These are phyloP conservation scores for Agrochola circellaris DNA, from an alignment of 2,888 invertebrate genomes.

Conservation along the genomic window DNA sequence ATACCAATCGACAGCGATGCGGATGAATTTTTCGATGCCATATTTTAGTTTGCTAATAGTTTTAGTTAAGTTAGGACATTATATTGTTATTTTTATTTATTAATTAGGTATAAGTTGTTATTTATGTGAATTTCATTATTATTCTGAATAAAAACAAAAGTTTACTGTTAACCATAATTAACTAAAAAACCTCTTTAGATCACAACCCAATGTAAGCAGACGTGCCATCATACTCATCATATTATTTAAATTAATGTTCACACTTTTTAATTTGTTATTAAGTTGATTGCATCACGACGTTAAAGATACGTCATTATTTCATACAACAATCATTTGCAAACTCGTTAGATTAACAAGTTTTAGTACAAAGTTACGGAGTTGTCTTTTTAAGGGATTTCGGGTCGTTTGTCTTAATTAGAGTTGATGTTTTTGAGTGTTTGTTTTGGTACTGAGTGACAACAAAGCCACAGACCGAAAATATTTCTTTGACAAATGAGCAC, in stretches of 20 bases:
- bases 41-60: no score
- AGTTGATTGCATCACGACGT: slow-evolving; percentile 54
- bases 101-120: no score
- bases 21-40: no score
- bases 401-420: slow-evolving; percentile 60
- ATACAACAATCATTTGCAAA: slow-evolving; percentile 42
- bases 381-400: slow-evolving; percentile 38
- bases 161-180: no score
- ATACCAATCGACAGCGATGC: no score
- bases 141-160: no score
- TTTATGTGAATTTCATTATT: no score
- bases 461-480: background rate
- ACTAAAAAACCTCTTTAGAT: background rate
- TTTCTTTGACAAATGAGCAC: background rate
- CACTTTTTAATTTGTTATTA: slow-evolving; percentile 59
- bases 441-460: slow-evolving; percentile 11
- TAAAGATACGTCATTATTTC: slow-evolving; percentile 50
- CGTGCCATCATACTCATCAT: slow-evolving; percentile 28
- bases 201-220: slow-evolving; percentile 35
- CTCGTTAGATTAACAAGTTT: slow-evolving; percentile 58
- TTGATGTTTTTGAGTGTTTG: slow-evolving; percentile 31
- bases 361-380: slow-evolving; percentile 32
- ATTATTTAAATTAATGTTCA: slow-evolving; percentile 49
- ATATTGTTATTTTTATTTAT: no score
- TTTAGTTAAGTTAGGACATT: no score